Evolutionary conservation across 2,797 vertebrate species (phyloP).

Genomic region (Cynodonichthys magdalenae): DNA sequence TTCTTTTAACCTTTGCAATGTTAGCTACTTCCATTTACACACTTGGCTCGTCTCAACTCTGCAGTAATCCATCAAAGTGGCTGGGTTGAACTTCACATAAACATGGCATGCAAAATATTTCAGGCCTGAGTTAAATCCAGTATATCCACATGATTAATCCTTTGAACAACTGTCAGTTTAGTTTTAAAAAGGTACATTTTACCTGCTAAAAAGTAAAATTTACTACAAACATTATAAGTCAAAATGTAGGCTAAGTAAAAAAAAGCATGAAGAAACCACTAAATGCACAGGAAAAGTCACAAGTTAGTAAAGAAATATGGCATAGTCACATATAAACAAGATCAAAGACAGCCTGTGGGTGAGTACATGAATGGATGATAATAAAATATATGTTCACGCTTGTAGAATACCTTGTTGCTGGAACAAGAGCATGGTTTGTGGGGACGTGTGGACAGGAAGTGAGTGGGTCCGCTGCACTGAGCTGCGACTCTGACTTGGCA

Average conservation of each 20-base stretch:
- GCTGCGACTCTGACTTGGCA: slow-evolving; percentile 94
- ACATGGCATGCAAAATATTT: not conserved
- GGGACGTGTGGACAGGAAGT: slow-evolving; percentile 93
- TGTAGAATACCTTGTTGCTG: slow-evolving; percentile 88
- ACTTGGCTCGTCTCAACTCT: not conserved
- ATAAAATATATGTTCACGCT: slow-evolving; percentile 12
- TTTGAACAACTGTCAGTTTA: not conserved
- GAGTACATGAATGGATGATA: not conserved
- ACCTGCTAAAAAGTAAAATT: not conserved
- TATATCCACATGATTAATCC: not conserved
- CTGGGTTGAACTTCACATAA: not conserved
- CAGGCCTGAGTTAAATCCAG: not conserved
- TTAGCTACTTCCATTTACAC: not conserved
- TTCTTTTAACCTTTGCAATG: no score
- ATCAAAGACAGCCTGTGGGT: not conserved
- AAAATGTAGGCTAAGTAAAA: not conserved
- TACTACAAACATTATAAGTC: not conserved
- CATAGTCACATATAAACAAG: slow-evolving; percentile 11
- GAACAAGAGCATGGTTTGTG: slow-evolving; percentile 95
- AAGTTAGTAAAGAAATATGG: not conserved
- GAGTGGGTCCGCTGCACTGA: slow-evolving; percentile 95
- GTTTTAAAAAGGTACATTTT: not conserved
- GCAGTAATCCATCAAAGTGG: not conserved
- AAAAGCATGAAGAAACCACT: not conserved
- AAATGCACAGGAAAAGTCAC: not conserved